phyloP scores from a whole-genome alignment of 2,113 vertebrate genomes.

The Dryoscopus gambensis region DNA sequence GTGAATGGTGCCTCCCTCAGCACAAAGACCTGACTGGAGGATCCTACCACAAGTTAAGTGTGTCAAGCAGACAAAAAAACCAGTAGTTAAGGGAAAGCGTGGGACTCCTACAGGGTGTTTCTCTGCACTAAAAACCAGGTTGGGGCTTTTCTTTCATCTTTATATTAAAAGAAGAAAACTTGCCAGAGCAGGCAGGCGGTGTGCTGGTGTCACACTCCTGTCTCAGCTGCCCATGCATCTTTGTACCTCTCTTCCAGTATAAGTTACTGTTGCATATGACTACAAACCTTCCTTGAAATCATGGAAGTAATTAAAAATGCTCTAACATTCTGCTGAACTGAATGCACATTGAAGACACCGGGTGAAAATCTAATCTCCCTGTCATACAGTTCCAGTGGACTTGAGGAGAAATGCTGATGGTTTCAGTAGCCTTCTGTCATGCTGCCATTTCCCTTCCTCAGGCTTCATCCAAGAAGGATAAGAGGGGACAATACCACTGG shows the following conservation, averaged over 20 bases:
- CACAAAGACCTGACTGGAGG: not conserved
- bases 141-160: not conserved
- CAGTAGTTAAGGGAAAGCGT: not conserved
- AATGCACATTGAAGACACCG: not conserved
- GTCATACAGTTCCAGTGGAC: not conserved
- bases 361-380: not conserved
- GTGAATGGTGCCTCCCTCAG: not conserved
- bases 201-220: not conserved
- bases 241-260: not conserved
- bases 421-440: not conserved
- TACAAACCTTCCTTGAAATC: not conserved
- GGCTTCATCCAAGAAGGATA: accelerated
- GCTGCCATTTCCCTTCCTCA: not conserved
- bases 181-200: not conserved
- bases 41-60: not conserved
- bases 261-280: not conserved
- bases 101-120: not conserved
- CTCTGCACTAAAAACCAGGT: not conserved
- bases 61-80: not conserved
- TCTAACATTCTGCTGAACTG: not conserved
- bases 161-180: not conserved
- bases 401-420: not conserved
- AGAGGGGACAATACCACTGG: not conserved
- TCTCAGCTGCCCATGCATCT: not conserved
- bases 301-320: not conserved